Percentiles rank a stretch among this genome's conserved stretches.
Conservation (phyloP, 2,888 invertebrate genomes). For the Saturnia pavonia region DNA sequence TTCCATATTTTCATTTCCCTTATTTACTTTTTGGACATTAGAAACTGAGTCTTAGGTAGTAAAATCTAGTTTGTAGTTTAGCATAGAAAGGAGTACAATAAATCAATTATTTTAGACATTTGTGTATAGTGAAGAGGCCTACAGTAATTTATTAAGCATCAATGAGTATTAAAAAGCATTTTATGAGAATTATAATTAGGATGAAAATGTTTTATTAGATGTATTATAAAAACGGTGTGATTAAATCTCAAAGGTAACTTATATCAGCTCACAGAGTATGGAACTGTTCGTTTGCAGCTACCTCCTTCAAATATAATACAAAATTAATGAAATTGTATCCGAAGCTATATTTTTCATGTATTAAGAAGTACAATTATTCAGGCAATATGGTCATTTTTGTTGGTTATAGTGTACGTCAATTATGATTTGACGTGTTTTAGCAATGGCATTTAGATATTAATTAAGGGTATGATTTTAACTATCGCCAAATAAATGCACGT, state of each 20-base stretch:
- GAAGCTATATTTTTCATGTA: conserved; percentile 16
- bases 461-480: neutral
- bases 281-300: conserved; percentile 24
- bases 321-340: conserved; percentile 9
- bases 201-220: conserved; percentile 16
- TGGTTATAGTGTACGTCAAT: neutral
- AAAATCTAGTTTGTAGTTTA: conserved; percentile 35
- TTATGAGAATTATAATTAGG: conserved; percentile 26
- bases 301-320: conserved; percentile 19
- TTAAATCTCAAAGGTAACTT: conserved; percentile 10
- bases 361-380: conserved; percentile 7
- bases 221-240: conserved; percentile 6
- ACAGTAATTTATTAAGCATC: conserved; percentile 51
- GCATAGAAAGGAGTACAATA: conserved; percentile 68
- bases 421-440: neutral
- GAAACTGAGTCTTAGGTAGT: conserved; percentile 14
- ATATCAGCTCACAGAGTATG: neutral
- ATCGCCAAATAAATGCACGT: too few relatives aligned
- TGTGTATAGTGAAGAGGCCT: conserved; percentile 52
- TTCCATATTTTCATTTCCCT: neutral
- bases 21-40: neutral
- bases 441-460: neutral
- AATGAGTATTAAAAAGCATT: conserved; percentile 38
- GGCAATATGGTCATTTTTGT: neutral
- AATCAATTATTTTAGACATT: conserved; percentile 53